Evolutionary conservation across 2,888 invertebrate species (phyloP).

Genomic region (Idaea straminata): DNA sequence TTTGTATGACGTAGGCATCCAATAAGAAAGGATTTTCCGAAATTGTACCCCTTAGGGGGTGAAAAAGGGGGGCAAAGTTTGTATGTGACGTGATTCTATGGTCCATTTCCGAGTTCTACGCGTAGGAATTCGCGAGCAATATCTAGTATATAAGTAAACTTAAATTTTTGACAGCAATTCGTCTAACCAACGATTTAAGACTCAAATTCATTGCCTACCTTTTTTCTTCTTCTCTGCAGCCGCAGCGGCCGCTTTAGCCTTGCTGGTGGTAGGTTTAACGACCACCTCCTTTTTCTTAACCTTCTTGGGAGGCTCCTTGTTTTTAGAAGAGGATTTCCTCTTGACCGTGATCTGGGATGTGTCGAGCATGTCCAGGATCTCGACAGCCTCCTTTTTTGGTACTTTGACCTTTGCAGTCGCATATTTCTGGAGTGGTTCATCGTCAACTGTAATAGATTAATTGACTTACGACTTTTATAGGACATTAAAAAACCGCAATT

Average conservation of each 20-base stretch:
- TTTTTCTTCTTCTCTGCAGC: constrained; percentile 64
- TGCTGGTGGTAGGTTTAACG: constrained; percentile 52
- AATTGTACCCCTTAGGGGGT: no score
- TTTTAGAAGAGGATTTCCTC: constrained; percentile 55
- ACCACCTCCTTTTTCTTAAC: constrained; percentile 53
- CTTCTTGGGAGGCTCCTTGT: constrained; percentile 50
- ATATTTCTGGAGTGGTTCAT: constrained; percentile 63
- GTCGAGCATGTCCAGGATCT: constrained; percentile 57
- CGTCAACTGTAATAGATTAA: constrained; percentile 58
- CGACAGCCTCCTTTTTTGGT: constrained; percentile 65
- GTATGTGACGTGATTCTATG: no score
- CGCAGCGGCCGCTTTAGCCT: constrained; percentile 40
- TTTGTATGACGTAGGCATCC: no score
- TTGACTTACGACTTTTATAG: background rate
- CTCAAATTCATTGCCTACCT: constrained; percentile 54
- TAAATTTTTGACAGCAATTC: constrained; percentile 42
- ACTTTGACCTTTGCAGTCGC: constrained; percentile 48
- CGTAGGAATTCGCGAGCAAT: no score
- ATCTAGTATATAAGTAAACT: no score
- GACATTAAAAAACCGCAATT: background rate
- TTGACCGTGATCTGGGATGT: constrained; percentile 55
- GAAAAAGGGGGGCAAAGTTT: no score
- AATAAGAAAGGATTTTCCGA: no score
- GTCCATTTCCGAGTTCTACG: no score
- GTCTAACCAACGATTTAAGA: constrained; percentile 24